Evolutionary conservation across 2,888 invertebrate species (phyloP), one percentile per base, ranked within the genome.

Genomic region (Apamea anceps): DNA sequence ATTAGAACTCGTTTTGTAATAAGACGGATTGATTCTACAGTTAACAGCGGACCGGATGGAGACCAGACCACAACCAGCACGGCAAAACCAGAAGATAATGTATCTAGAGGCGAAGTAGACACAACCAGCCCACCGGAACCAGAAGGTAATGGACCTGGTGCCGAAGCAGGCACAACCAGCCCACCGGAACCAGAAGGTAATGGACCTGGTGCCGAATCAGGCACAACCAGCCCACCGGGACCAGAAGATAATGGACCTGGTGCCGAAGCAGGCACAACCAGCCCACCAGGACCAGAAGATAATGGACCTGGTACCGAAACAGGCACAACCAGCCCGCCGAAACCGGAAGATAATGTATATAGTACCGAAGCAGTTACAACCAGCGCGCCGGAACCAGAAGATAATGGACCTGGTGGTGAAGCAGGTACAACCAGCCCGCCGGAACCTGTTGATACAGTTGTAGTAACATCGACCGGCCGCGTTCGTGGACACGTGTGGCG

Each of bases 401-500:
- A 12, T 18, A n/a, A 15, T 13, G 77, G 32, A 25, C 0, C 10
- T 37, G 4, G 5, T 37, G 0, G 21, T 21, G 48, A 13, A 18
- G 28, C 12, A 32, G n/a, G 21, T 6, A 71, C 48, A 32, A 6
- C 25, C n/a, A 70, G 28, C 12, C 15, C 63, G 42, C 25, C 25
- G 15, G 25, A 37, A 48, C 1, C 25, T 0, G n/a, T 51, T 32
- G 65, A 65, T n/a, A 77, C 79, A 12, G 45, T 81, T 18, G 79
- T 94, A 54, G 54, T 81, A 57, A 95, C 95, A n/a, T 89, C 91
- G 10, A 84, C 90, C 54, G 95, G 95, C 7, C 77, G 66, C 4
- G 93, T 96, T 2, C 90, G 85, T 74, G 95, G 95, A 25, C 83
- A 85, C 42, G 60, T 75, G 42, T 91, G 93, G 90, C 79, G 80